phyloP scores from a whole-genome alignment of 1,140 invertebrate genomes.

The Ladona fulva region DNA sequence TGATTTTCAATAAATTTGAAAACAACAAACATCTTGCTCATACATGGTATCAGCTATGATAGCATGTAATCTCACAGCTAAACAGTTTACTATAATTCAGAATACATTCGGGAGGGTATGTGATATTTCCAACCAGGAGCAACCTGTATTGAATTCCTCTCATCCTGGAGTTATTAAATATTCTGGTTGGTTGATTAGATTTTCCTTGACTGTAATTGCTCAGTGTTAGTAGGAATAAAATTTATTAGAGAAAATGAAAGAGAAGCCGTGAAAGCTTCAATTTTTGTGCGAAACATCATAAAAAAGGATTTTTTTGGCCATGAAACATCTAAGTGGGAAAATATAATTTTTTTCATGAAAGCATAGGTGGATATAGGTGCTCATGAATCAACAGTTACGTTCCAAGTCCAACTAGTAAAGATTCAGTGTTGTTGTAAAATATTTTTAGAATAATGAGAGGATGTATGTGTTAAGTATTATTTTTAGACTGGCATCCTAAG shows the following conservation, averaged over 20 bases:
- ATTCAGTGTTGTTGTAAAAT: constrained; percentile 3
- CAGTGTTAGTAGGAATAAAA: neutral
- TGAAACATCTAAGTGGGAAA: neutral
- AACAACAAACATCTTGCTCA: no score
- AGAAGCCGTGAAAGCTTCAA: neutral
- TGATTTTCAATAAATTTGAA: no score
- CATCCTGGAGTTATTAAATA: neutral
- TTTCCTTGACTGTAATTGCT: neutral
- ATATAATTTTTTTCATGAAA: neutral
- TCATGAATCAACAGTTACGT: constrained; percentile 1
- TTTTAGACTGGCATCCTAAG: neutral
- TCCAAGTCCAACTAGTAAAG: constrained; percentile 5
- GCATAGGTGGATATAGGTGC: neutral
- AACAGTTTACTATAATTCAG: neutral
- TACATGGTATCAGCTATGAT: neutral
- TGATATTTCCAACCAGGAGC: neutral
- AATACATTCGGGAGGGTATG: neutral
- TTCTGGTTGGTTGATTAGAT: neutral
- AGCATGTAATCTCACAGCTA: neutral
- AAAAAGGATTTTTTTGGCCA: neutral
- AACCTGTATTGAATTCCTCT: neutral
- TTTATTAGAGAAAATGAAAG: neutral
- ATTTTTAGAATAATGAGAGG: neutral
- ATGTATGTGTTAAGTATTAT: neutral
- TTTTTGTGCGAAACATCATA: neutral